These are phyloP conservation scores for Plusia festucae DNA, from an alignment of 2,888 invertebrate species.

Conservation along the genomic window DNA sequence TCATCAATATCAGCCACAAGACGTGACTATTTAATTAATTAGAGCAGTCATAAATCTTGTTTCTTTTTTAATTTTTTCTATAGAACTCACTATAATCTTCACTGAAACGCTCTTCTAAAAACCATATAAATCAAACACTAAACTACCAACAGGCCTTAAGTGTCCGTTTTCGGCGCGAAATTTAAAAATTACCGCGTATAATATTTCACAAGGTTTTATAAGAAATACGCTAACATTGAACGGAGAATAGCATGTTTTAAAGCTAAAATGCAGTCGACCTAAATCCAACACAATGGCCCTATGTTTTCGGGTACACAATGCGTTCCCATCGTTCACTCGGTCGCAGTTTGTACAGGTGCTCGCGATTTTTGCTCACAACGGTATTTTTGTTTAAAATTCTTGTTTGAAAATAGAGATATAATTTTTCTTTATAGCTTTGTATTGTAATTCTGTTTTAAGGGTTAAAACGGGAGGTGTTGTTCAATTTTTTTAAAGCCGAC, in stretches of 20 bases:
- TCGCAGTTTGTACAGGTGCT: slow-evolving; percentile 76
- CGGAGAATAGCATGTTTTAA: slow-evolving; percentile 66
- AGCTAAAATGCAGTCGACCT: slow-evolving; percentile 77
- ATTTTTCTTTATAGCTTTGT: slow-evolving; percentile 33
- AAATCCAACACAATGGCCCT: slow-evolving; percentile 76
- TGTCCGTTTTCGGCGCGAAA: slow-evolving; percentile 2
- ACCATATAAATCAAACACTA: slow-evolving; percentile 1
- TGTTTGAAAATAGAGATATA: slow-evolving; percentile 50
- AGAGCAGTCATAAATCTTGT: too few species aligned
- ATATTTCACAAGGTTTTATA: slow-evolving; percentile 54
- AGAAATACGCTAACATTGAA: slow-evolving; percentile 57
- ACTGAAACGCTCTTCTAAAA: too few species aligned
- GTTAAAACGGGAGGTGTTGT: slow-evolving; percentile 13
- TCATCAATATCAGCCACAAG: too few species aligned
- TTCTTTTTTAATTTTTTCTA: too few species aligned
- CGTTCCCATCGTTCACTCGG: slow-evolving; percentile 72
- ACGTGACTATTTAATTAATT: too few species aligned
- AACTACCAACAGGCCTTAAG: not conserved
- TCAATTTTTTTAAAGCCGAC: not conserved
- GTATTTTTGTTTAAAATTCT: slow-evolving; percentile 62
- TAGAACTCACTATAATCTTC: too few species aligned
- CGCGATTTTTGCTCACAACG: slow-evolving; percentile 65
- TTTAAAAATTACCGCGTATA: slow-evolving; percentile 23
- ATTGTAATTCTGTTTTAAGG: slow-evolving; percentile 14
- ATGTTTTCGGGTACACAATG: slow-evolving; percentile 81